These are phyloP conservation scores for Hydrozoanthus gracilis DNA, from an alignment of 92 coral and sea anemone species.

Conservation along the genomic window DNA sequence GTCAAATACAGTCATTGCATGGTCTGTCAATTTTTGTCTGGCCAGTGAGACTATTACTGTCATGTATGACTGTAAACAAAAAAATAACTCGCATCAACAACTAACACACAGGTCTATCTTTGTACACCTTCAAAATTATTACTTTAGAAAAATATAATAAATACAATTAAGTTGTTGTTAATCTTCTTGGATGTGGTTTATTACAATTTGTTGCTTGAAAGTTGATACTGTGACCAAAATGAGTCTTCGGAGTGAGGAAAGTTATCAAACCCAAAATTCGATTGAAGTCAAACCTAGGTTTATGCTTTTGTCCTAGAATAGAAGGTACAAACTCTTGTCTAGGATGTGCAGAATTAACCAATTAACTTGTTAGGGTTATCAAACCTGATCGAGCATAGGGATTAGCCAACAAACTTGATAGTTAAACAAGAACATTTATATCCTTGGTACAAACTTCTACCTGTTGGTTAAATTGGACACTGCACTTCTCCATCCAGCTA, in stretches of 20 bases:
- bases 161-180: no score
- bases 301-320: no score
- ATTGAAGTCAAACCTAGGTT: no score
- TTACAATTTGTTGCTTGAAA: no score
- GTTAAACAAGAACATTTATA: neutral
- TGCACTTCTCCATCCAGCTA: slow-evolving; percentile 64
- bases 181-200: no score
- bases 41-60: slow-evolving; percentile 34
- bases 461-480: slow-evolving; percentile 58
- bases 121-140: neutral
- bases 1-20: slow-evolving; percentile 63
- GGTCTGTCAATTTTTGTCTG: slow-evolving; percentile 41
- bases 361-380: no score
- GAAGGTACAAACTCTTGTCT: no score
- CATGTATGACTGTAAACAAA: slow-evolving; percentile 2
- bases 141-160: neutral
- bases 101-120: neutral
- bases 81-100: neutral
- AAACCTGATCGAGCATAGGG: neutral
- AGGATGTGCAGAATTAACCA: no score
- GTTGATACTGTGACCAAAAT: no score
- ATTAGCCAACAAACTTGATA: neutral
- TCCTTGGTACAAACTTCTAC: slow-evolving; percentile 36
- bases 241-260: no score
- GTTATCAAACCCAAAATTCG: no score